phyloP scores from a whole-genome alignment of 2,888 invertebrate genomes.

The Oligia strigilis region DNA sequence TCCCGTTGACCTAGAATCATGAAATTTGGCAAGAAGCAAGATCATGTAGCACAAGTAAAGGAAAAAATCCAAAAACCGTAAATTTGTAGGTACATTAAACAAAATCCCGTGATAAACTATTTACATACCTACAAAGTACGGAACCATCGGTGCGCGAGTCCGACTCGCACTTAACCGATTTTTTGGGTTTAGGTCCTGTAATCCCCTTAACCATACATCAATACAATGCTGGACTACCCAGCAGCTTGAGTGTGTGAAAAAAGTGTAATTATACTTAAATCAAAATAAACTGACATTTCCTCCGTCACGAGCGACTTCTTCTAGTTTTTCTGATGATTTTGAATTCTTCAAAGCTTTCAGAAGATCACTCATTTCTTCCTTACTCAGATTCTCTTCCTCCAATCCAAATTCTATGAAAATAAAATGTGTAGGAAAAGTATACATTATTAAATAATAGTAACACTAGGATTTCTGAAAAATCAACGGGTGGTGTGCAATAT shows the following conservation, averaged over 20 bases:
- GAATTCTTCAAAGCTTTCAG: conserved; percentile 86
- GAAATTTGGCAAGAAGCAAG: no score
- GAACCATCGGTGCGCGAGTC: no score
- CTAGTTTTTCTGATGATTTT: conserved; percentile 81
- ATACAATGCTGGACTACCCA: background rate
- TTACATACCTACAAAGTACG: no score
- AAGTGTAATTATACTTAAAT: conserved; percentile 7
- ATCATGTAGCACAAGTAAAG: no score
- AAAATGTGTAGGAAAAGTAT: background rate
- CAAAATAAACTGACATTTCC: conserved; percentile 35
- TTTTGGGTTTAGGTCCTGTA: no score
- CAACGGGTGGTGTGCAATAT: background rate
- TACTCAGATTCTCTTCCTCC: conserved; percentile 85
- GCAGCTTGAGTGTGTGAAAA: background rate
- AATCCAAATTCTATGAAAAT: conserved; percentile 84
- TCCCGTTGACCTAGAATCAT: no score
- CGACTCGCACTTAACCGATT: no score
- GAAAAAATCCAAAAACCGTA: no score
- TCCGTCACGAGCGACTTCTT: conserved; percentile 71
- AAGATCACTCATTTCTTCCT: conserved; percentile 87
- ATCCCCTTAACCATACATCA: background rate
- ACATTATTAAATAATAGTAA: background rate
- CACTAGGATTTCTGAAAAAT: background rate
- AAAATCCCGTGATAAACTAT: no score
- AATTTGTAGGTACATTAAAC: no score